phyloP scores from a whole-genome alignment of 2,797 vertebrate species.

The Gorsachius magnificus region DNA sequence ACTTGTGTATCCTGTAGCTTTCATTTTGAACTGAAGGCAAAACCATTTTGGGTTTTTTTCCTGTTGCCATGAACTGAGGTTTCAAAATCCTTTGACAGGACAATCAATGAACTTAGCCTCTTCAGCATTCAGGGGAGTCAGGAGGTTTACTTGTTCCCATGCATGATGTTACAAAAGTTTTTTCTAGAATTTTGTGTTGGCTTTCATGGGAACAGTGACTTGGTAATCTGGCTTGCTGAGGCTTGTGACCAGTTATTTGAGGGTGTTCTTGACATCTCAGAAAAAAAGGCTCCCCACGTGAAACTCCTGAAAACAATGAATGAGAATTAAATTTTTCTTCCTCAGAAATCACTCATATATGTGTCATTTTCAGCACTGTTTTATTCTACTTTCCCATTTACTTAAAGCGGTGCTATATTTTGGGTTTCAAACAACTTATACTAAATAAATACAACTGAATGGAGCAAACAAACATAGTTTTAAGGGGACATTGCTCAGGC shows the following conservation, averaged over 20 bases:
- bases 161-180: neutral
- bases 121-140: neutral
- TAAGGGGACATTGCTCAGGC: neutral
- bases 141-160: neutral
- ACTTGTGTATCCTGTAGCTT: neutral
- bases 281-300: neutral
- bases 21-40: neutral
- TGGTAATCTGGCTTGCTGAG: neutral
- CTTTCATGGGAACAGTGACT: neutral
- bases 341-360: neutral
- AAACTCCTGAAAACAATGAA: neutral
- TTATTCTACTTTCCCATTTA: neutral
- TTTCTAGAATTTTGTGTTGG: neutral
- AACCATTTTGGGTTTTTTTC: accelerated
- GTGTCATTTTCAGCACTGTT: neutral
- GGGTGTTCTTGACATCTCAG: neutral
- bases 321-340: neutral
- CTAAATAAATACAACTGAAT: neutral
- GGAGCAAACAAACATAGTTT: neutral
- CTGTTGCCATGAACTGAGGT: neutral
- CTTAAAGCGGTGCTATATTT: neutral
- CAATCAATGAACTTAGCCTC: neutral
- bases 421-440: neutral
- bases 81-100: neutral
- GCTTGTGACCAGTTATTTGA: neutral